These are phyloP conservation scores for Clamator glandarius DNA, from an alignment of 2,797 vertebrate species.

Conservation along the genomic window DNA sequence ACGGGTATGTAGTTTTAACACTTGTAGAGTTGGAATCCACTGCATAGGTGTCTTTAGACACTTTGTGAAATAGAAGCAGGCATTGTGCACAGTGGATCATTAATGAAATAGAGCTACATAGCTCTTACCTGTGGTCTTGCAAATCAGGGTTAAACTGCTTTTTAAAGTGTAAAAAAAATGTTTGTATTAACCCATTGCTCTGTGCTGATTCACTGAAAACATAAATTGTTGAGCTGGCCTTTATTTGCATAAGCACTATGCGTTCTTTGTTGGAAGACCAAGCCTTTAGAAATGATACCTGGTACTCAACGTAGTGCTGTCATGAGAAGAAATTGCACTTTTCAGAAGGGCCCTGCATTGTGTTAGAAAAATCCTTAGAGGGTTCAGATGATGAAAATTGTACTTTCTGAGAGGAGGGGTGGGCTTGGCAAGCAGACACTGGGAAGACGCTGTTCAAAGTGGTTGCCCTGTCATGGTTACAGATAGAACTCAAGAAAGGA, in stretches of 20 bases:
- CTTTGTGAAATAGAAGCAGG: not conserved
- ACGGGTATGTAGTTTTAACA: not conserved
- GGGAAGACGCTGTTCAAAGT: not conserved
- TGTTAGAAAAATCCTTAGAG: not conserved
- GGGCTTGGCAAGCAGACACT: not conserved
- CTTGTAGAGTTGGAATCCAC: not conserved
- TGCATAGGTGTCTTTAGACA: not conserved
- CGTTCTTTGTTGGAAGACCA: not conserved
- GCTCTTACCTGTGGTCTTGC: not conserved
- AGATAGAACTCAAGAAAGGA: not conserved
- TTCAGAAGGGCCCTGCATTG: too few relatives aligned
- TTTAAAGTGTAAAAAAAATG: not conserved
- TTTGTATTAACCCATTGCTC: not conserved
- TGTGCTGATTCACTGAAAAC: not conserved
- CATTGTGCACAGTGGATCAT: not conserved
- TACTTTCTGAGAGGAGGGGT: not conserved
- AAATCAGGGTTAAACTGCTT: not conserved
- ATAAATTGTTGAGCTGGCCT: not conserved
- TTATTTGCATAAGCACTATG: not conserved
- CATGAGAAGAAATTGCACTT: not conserved
- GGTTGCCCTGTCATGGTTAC: not conserved
- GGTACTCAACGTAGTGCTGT: not conserved
- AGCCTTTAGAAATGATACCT: not conserved
- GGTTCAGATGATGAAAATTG: not conserved
- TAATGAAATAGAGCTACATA: not conserved